Percentiles rank a stretch among this genome's conserved stretches.
These are phyloP conservation scores for Nasonia vitripennis DNA, from an alignment of 1,140 invertebrate genomes.

Conservation along the genomic window DNA sequence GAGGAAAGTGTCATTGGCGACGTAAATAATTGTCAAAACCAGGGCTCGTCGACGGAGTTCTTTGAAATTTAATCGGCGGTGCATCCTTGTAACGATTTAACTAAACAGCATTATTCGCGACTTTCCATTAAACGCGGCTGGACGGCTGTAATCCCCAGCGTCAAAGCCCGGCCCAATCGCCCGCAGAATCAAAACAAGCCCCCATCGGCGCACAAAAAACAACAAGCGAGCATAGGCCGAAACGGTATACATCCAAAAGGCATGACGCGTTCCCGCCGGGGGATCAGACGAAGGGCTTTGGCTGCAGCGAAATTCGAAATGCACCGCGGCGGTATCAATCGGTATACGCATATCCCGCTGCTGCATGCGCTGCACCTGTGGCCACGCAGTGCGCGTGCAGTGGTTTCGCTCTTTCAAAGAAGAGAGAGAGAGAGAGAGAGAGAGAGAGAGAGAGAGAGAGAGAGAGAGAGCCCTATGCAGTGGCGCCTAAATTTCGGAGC, in stretches of 20 bases:
- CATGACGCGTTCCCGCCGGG: not conserved
- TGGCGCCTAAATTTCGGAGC: not conserved
- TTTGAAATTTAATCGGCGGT: not conserved
- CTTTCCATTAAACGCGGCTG: constrained; percentile 5
- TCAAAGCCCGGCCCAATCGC: not conserved
- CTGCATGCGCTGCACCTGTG: not conserved
- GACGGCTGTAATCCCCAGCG: not conserved
- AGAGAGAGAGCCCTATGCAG: not conserved
- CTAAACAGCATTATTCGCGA: constrained; percentile 16
- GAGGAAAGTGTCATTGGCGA: too few relatives aligned
- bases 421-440: not conserved
- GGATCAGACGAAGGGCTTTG: constrained; percentile 23
- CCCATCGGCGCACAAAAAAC: not conserved
- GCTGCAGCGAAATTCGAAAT: not conserved
- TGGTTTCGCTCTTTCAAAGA: constrained; percentile 25
- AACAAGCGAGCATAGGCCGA: not conserved
- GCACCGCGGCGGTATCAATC: not conserved
- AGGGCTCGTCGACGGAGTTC: not conserved
- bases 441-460: too few relatives aligned
- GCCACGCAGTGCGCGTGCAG: not conserved
- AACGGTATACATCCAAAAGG: constrained; percentile 13
- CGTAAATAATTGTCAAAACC: too few relatives aligned
- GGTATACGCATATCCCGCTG: not conserved
- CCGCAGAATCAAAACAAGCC: not conserved
- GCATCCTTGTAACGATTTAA: not conserved